A percentile compares a stretch with the other conserved stretches of the same genome.
phyloP scores from a whole-genome alignment of 2,113 vertebrate genomes.

The Crotalus viridis region DNA sequence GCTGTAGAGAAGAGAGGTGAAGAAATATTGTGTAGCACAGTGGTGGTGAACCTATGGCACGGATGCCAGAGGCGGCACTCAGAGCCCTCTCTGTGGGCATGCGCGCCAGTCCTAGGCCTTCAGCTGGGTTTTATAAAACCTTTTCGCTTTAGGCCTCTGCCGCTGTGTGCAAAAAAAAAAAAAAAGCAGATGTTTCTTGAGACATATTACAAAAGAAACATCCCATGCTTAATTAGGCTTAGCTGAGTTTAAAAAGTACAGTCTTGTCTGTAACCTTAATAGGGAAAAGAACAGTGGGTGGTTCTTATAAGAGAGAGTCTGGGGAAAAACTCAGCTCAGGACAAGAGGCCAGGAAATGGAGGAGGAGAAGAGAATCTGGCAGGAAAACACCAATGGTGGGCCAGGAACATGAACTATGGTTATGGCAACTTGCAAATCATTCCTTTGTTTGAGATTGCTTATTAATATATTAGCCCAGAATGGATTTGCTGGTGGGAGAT shows the following conservation, averaged over 20 bases:
- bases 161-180: too few species aligned
- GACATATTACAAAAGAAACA: constrained; percentile 6
- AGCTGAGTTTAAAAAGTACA: background rate
- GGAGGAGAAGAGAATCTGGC: background rate
- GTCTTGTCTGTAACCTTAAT: background rate
- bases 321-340: background rate
- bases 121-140: too few species aligned
- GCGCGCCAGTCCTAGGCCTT: too few species aligned
- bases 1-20: background rate
- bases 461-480: background rate
- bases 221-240: background rate
- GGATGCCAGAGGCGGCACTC: too few species aligned
- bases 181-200: background rate
- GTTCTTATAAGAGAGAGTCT: background rate
- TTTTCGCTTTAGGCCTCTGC: too few species aligned
- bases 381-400: background rate
- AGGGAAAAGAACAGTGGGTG: background rate
- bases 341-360: background rate
- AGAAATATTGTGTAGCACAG: background rate
- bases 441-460: background rate
- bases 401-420: background rate
- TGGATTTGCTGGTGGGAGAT: background rate
- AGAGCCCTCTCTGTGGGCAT: too few species aligned
- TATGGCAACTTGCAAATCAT: background rate
- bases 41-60: too few species aligned